These are phyloP conservation scores for Turritopsis dohrnii DNA, from an alignment of 30 jellyfish, hydroid and myxozoan species.

Conservation along the genomic window DNA sequence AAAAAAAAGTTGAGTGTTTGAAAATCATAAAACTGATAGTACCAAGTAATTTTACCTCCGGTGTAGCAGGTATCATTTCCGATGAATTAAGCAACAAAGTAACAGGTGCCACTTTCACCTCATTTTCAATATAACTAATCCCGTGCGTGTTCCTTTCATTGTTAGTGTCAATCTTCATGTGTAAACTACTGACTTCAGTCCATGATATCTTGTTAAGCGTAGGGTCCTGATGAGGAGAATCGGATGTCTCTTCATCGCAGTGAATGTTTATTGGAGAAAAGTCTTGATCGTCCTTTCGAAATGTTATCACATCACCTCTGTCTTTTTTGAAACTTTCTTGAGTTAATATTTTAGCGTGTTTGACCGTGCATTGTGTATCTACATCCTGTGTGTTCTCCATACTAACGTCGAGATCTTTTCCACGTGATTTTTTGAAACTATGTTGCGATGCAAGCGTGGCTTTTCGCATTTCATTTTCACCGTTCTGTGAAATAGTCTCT, in stretches of 20 bases:
- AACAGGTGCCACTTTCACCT: neutral
- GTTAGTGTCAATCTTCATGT: neutral
- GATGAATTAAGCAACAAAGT: neutral
- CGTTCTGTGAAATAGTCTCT: neutral
- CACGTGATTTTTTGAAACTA: neutral
- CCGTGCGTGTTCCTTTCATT: neutral
- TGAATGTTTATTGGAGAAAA: neutral
- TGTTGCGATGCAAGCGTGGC: conserved; percentile 3
- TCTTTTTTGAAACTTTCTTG: neutral
- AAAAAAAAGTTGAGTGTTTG: too few species aligned
- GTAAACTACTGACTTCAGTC: neutral
- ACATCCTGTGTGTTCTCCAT: neutral
- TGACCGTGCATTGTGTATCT: neutral
- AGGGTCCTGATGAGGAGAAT: neutral
- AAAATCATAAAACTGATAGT: too few species aligned
- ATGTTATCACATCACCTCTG: neutral
- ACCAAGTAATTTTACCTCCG: neutral
- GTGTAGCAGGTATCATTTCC: neutral
- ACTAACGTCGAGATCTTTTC: neutral
- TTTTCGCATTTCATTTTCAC: neutral
- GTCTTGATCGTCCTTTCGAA: neutral
- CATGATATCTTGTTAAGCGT: neutral
- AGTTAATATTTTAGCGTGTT: neutral
- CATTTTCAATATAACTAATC: neutral
- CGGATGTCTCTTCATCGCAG: neutral